Percentiles rank a stretch among this genome's conserved stretches.
phyloP scores from a whole-genome alignment of 2,797 vertebrate genomes.

The Glyptemys insculpta region DNA sequence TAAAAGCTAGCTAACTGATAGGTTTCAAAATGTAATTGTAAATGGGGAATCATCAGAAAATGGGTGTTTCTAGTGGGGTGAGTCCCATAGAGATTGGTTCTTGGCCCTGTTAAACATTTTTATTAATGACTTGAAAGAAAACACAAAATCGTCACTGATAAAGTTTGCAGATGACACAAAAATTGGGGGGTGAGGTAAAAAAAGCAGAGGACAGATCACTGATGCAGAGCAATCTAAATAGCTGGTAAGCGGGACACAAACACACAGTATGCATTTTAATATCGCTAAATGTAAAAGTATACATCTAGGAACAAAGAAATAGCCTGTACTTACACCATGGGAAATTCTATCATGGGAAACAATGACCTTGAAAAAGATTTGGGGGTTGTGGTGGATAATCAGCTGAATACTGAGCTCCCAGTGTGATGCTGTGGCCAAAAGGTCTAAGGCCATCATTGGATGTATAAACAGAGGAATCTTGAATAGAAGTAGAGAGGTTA shows the following conservation, averaged over 20 bases:
- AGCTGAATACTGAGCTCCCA: background rate
- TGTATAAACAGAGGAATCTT: background rate
- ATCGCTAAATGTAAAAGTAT: background rate
- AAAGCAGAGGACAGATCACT: background rate
- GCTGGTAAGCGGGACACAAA: background rate
- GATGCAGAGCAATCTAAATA: background rate
- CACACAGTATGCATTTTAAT: background rate
- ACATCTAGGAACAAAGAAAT: background rate
- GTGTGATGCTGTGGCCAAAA: background rate
- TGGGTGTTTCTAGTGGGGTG: background rate
- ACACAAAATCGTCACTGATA: background rate
- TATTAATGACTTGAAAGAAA: background rate
- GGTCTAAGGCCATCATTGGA: background rate
- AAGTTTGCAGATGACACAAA: background rate
- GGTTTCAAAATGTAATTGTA: background rate
- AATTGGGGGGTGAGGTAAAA: background rate
- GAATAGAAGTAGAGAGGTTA: background rate
- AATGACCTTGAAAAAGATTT: background rate
- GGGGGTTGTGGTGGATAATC: background rate
- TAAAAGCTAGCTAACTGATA: background rate
- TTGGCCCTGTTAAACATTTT: background rate
- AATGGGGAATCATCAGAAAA: background rate
- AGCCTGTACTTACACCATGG: background rate
- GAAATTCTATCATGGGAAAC: background rate
- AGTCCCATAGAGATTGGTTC: background rate